Conservation (phyloP, 92 coral and sea anemone genomes). For the Diadumene lineata region DNA sequence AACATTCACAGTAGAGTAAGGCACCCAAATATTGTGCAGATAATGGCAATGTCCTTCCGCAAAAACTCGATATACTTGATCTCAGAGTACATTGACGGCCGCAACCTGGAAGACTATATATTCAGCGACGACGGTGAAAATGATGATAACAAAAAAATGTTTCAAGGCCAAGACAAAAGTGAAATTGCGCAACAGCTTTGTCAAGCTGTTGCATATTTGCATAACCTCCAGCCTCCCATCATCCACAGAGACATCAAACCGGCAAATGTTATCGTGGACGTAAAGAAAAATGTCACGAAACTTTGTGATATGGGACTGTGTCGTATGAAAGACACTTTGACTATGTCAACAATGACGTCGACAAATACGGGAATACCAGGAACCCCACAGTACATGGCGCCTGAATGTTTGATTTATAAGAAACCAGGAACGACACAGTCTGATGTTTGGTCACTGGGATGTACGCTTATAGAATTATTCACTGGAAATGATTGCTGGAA, state of each 20-base stretch:
- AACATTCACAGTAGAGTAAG: conserved; percentile 47
- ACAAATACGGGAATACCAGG: not conserved
- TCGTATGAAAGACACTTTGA: not conserved
- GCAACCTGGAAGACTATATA: conserved; percentile 5
- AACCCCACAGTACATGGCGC: not conserved
- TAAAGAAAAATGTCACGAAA: not conserved
- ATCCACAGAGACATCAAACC: not conserved
- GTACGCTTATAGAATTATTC: too few species aligned
- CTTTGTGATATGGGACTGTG: not conserved
- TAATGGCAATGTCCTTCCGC: conserved; percentile 53
- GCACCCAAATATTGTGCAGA: conserved; percentile 69
- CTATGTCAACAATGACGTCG: not conserved
- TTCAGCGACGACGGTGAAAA: not conserved
- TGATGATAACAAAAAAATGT: not conserved
- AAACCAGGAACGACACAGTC: too few species aligned
- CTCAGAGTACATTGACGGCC: conserved; percentile 39
- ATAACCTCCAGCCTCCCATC: not conserved
- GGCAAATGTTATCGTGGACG: not conserved
- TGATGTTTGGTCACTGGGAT: too few species aligned
- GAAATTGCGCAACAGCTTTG: not conserved
- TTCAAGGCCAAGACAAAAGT: conserved; percentile 23
- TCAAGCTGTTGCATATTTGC: not conserved
- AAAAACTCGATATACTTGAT: conserved; percentile 56
- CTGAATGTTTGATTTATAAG: not conserved
- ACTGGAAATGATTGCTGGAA: too few species aligned